A percentile compares a stretch with the other conserved stretches of the same genome.
phyloP scores from a whole-genome alignment of 1,140 invertebrate genomes.

The Phymorhynchus buccinoides region DNA sequence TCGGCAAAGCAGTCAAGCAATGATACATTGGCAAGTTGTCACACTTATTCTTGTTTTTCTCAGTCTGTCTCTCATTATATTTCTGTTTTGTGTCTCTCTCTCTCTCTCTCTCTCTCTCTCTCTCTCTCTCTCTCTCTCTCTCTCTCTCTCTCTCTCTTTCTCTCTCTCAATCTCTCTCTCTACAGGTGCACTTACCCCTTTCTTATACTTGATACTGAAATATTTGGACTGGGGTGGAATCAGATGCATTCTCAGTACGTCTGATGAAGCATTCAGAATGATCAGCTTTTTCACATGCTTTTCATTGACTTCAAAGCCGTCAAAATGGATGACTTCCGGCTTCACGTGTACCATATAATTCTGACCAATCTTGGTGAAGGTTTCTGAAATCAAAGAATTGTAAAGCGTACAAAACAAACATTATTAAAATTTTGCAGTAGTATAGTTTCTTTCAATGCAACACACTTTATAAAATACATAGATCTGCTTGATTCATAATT shows the following conservation, averaged over 20 bases:
- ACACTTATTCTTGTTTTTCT: too few species aligned
- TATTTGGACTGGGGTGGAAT: slow-evolving; percentile 72
- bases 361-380: slow-evolving; percentile 67
- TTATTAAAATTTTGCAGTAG: not conserved
- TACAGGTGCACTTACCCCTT: slow-evolving; percentile 60
- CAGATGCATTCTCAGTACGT: slow-evolving; percentile 71
- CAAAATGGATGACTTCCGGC: slow-evolving; percentile 70
- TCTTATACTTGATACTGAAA: slow-evolving; percentile 72
- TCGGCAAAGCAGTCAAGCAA: too few species aligned
- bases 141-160: not conserved
- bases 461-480: not conserved
- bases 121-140: too few species aligned
- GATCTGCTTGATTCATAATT: not conserved
- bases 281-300: slow-evolving; percentile 60
- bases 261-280: slow-evolving; percentile 70
- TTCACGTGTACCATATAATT: slow-evolving; percentile 67
- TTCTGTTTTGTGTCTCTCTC: not conserved
- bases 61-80: too few species aligned
- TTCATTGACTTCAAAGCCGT: slow-evolving; percentile 69
- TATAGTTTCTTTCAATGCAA: not conserved
- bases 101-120: not conserved
- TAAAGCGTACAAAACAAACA: not conserved
- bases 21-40: too few species aligned
- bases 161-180: not conserved
- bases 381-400: not conserved